Evolutionary conservation across 2,113 vertebrate species (phyloP), one percentile per base, ranked within the genome.

Genomic region (Polypterus senegalus): DNA sequence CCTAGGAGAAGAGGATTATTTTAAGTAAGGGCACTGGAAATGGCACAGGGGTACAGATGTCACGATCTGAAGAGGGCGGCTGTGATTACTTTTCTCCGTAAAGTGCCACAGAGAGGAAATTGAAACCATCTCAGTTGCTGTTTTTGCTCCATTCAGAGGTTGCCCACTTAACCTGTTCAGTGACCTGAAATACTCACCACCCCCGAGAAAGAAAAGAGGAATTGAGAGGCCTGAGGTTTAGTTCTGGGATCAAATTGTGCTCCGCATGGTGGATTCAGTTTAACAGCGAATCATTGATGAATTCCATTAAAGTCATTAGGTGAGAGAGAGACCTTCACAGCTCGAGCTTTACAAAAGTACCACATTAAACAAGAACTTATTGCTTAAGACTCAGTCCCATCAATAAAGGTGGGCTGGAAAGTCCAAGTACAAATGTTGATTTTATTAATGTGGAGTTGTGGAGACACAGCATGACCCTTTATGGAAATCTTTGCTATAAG

Each of bases 81-180:
- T 64, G 56, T 54, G 58, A 11, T 52, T n/a, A 8, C 58, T 54
- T 45, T 66, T 65, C 56, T 56, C 58, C 65, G 63, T 49, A 7
- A n/a, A 7, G 52, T 58, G 51, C 61, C 60, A 4, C 54, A 68
- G 61, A 62, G 46, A 52, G 58, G 59, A 72, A 67, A 73, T 64
- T 58, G 58, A 70, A 65, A 63, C 62, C 65, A 63, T 57, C 67
- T 60, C 63, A 57, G 61, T 54, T 63, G 61, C 54, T 73, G 62
- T 69, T 66, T 64, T 64, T 69, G 49, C 61, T 45, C 46, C 52
- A 55, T 61, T 72, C 66, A 46, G 49, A 75, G 70, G 54, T 67
- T 59, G 63, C 66, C 69, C 77, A 69, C 70, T 81, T 83, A 81
- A 79, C 79, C 74, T 51, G 61, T 67, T 65, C 68, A 49, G 59